Evolutionary conservation across 2,113 vertebrate genomes (phyloP), one percentile per base, ranked within the genome.

Genomic region (Poecilia latipinna): DNA sequence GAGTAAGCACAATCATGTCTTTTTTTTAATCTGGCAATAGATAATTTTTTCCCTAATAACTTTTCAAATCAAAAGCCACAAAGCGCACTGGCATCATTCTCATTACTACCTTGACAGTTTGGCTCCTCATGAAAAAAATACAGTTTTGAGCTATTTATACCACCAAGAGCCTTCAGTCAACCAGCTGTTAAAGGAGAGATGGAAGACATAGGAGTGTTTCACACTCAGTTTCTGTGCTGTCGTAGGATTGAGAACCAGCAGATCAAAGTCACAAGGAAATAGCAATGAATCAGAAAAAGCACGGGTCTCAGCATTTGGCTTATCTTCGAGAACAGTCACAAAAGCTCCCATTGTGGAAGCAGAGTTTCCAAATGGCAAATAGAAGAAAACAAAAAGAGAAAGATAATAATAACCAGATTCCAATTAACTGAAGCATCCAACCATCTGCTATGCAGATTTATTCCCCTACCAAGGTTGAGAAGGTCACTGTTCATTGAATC

Each of bases 401-500:
- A 26, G 35, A 75, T 65, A 66, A 71, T 69, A 72, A 69, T 70
- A 81, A 85, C 85, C 76, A 79, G 57, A 35, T 42, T 37, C 80
- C 80, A 89, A 88, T 92, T 89, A 88, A 81, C 70, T 74, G 69
- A 77, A 76, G 51, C 74, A 77, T 72, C 72, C 77, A 80, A 72
- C 85, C 86, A 82, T 82, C 75, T 88, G 85, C 76, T 79, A 60
- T 35, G 7, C 35, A 22, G 68, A 75, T 84, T 77, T 72, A 77
- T 66, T 70, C 69, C 48, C 67, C 44, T 57, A 68, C 63, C 82
- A 82, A 66, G 75, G 74, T 67, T 72, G 77, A 83, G 63, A 80
- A 82, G 72, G 78, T 81, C 86, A 73, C 85, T 64, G 80, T 85
- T 91, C 79, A 83, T 74, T 75, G 86, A 78, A 65, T 83, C 83